Evolutionary conservation across 92 coral and sea anemone species (phyloP), one percentile per base, ranked within the genome.

Genomic region (Epizoanthus ramosus): DNA sequence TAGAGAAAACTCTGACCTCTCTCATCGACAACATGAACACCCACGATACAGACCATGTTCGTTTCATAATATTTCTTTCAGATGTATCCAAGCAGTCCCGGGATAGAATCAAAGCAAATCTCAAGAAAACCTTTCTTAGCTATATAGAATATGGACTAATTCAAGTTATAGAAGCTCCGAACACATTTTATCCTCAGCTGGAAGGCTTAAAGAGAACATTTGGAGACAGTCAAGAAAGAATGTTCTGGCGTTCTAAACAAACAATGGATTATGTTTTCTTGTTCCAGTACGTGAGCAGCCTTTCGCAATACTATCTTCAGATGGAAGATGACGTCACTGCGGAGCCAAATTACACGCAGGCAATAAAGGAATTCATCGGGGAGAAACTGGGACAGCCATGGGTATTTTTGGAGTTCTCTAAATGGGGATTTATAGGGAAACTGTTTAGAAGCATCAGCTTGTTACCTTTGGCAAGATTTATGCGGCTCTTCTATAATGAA

Each of bases 171-270:
- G 88, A 89, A 39, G 93, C 98, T 0, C 99, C 99, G 6, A 21
- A 77, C 1, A 45, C 80, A 23, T 95, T 84, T 45, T 97, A 97
- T 50, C 96, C 99, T 9, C 91, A 79, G 41, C 91, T 97, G 56
- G 75, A 17, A 9, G 97, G 94, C n/a, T 73, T 97, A 4, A 63
- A 59, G 56, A 50, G 68, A 57, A 94, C 98, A 2, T 80, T 74
- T 3, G 81, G 69, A 1, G 98, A 97, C 73, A 71, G 85, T 3
- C 93, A 77, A 14, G 87, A 92, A 16, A 69, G 97, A 76, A 87
- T 97, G 91, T 90, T 84, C 63, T 97, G 99, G 99, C 96, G 99
- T 3, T 92, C 99, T 0, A 97, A 97, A 66, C 99, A 97, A 58
- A 68, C 71, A 70, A 90, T 97, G 69, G 99, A 97, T 35, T 97